phyloP scores from a whole-genome alignment of 1,140 invertebrate genomes.

The Drosophila nigromelanica region DNA sequence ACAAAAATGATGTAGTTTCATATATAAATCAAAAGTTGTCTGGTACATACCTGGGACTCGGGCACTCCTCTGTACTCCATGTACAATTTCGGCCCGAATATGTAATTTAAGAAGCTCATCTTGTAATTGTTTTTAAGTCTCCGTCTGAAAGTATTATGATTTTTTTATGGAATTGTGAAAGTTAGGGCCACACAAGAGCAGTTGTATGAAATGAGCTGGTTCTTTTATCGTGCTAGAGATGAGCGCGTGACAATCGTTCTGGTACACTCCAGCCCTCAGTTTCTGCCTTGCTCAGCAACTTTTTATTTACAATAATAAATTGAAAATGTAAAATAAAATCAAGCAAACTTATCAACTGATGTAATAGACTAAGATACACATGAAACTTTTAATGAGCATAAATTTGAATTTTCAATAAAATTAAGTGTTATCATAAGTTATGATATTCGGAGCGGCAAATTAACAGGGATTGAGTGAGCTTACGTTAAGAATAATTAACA shows the following conservation, averaged over 20 bases:
- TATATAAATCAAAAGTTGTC: conserved; percentile 24
- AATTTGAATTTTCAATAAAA: too few species aligned
- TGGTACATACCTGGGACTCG: conserved; percentile 83
- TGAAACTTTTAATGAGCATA: too few species aligned
- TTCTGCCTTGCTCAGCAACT: neutral
- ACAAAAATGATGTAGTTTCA: conserved; percentile 36
- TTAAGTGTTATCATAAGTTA: too few species aligned
- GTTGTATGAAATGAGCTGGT: conserved; percentile 27
- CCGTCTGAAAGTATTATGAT: conserved; percentile 44
- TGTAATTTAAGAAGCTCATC: conserved; percentile 84
- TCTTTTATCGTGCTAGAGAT: conserved; percentile 16
- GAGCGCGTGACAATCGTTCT: neutral
- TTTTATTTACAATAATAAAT: conserved; percentile 3
- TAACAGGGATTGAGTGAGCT: too few species aligned
- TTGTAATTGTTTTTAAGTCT: conserved; percentile 32
- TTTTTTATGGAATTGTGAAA: conserved; percentile 55
- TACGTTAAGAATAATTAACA: too few species aligned
- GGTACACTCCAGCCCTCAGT: too few species aligned
- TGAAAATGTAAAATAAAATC: neutral
- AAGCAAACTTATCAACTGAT: too few species aligned
- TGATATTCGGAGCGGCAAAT: neutral
- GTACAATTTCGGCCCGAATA: conserved; percentile 87
- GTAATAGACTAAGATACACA: neutral
- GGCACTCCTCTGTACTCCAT: conserved; percentile 86
- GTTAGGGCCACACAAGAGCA: conserved; percentile 14